phyloP scores from a whole-genome alignment of 2,797 vertebrate species.

The Macropus fuliginosus region DNA sequence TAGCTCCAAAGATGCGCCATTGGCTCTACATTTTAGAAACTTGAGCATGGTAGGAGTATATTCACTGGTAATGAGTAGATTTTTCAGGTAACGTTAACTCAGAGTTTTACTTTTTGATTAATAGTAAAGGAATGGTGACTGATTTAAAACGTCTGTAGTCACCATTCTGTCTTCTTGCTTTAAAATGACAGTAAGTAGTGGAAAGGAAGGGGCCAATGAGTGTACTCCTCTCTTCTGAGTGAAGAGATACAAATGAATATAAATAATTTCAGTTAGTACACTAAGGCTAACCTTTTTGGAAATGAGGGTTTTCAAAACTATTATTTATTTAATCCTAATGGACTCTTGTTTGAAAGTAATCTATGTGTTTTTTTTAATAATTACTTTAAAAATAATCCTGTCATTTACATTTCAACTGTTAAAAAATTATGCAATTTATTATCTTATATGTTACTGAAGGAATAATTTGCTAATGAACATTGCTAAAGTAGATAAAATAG shows the following conservation, averaged over 20 bases:
- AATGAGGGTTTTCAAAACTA: neutral
- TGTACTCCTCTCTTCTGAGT: neutral
- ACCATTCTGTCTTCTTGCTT: slow-evolving; percentile 2
- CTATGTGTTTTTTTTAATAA: neutral
- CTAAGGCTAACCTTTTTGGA: neutral
- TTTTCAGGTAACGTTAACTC: slow-evolving; percentile 25
- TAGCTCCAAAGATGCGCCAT: slow-evolving; percentile 39
- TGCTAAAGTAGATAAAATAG: neutral
- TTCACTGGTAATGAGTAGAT: neutral
- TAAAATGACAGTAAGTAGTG: neutral
- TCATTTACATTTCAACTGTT: slow-evolving; percentile 5
- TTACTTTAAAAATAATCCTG: neutral
- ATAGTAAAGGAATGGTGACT: neutral
- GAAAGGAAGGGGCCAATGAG: neutral
- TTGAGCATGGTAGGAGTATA: slow-evolving; percentile 19
- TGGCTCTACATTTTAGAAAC: slow-evolving; percentile 21
- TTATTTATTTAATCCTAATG: neutral
- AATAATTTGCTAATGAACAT: neutral
- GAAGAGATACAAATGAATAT: neutral
- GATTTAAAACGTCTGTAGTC: neutral
- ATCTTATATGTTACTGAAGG: neutral
- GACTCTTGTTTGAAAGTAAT: neutral
- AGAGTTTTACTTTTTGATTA: slow-evolving; percentile 48
- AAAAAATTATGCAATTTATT: slow-evolving; percentile 13
- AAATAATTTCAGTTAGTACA: slow-evolving; percentile 1